Conservation (phyloP, 2,888 invertebrate species). For the Tineola bisselliella region DNA sequence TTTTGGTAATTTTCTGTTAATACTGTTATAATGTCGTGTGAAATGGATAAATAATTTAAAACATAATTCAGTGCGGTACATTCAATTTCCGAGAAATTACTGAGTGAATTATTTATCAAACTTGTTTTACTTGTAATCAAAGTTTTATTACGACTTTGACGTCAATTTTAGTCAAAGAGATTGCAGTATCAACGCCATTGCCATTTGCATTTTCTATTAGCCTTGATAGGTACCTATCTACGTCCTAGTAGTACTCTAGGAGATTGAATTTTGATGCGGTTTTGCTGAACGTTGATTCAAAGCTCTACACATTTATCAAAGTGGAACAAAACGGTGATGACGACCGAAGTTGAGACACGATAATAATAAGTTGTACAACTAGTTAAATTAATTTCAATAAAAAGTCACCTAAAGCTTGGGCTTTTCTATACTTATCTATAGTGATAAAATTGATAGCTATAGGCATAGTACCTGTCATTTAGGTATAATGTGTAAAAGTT, state of each 20-base stretch:
- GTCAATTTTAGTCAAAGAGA: conserved; percentile 9
- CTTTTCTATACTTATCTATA: not conserved
- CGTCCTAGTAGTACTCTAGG: not conserved
- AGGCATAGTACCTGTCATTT: not conserved
- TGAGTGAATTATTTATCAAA: not conserved
- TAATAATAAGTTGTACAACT: no score
- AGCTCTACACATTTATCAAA: conserved; percentile 9
- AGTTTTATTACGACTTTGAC: not conserved
- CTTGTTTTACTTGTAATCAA: not conserved
- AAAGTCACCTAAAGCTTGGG: not conserved
- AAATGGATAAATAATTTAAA: no score
- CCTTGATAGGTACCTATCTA: conserved; percentile 3
- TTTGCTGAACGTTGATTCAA: conserved; percentile 9
- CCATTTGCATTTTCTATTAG: conserved; percentile 10
- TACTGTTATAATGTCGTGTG: no score
- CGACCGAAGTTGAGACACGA: not conserved
- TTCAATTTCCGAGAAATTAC: not conserved
- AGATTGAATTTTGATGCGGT: conserved; percentile 10
- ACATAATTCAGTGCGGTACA: no score
- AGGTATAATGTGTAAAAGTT: conserved; percentile 7
- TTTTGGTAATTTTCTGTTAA: no score
- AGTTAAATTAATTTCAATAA: no score
- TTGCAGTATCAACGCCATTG: conserved; percentile 3
- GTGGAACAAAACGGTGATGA: not conserved
- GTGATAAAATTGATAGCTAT: not conserved